Evolutionary conservation across 2,888 invertebrate genomes (phyloP), one percentile per base, ranked within the genome.

Genomic region (Celastrina argiolus): DNA sequence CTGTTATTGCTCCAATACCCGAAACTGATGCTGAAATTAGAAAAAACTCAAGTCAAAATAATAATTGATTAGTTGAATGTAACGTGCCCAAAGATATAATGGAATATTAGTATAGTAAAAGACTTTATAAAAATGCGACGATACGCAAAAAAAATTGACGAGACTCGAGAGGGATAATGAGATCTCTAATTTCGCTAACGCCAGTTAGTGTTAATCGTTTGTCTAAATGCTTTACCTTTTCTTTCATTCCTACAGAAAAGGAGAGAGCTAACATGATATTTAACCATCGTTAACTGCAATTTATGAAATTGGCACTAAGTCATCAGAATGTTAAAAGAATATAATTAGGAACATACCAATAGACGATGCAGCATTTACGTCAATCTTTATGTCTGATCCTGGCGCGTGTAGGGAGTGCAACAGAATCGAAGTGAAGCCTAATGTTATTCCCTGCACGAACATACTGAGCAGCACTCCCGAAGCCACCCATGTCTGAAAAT

Each of bases 401-500:
- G 78, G 75, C 0, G 74, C 73, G 16, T 70, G 69, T 0, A 85
- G 74, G 0, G 75, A 81, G 1, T 82, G 80, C 22, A 85, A 71
- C 8, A 85, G 74, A 7, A 78, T 70, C 2, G 81, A 75, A 0
- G 83, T 78, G 72, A 74, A 86, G 63, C 84, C 80, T 28, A 84
- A 74, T 66, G 81, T 68, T 79, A 85, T 81, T 2, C 85, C 85
- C 66, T 80, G 80, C 0, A 76, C 81, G 0, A 83, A 16, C 79
- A 84, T 84, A 69, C 81, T 83, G 2, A 75, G 61, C 10, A 83
- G 74, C 0, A 85, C 81, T 0, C 78, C 83, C 31, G 78, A 73
- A 1, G 81, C 74, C 1, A 76, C 69, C 84, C 85, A 85, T 73
- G 77, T 73, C 85, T 85, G 73, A 7, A 77, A 77, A 51, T 51